These are phyloP conservation scores for Rhinichthys osculus DNA, from an alignment of 2,797 vertebrate genomes.

Conservation along the genomic window DNA sequence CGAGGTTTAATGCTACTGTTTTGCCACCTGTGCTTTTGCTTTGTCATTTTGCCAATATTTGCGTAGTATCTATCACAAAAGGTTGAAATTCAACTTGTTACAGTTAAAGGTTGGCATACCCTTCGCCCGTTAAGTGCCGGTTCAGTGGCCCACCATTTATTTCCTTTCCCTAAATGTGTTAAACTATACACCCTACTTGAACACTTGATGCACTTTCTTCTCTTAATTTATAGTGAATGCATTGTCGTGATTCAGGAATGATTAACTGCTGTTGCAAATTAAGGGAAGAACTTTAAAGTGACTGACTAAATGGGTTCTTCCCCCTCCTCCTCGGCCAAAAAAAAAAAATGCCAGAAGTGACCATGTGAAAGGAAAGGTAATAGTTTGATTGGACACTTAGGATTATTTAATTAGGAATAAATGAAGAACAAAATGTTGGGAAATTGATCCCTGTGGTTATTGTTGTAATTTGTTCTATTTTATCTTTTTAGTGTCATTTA, in stretches of 20 bases:
- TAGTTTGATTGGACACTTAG: constrained; percentile 67
- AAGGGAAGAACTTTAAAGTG: constrained; percentile 62
- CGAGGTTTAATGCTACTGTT: constrained; percentile 32
- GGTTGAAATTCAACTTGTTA: background rate
- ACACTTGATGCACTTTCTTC: constrained; percentile 97
- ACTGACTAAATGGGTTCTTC: constrained; percentile 50
- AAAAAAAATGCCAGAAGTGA: constrained; percentile 72
- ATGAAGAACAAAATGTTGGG: constrained; percentile 53
- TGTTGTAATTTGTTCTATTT: constrained; percentile 16
- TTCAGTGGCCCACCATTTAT: constrained; percentile 4
- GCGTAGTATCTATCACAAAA: background rate
- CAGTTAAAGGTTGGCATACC: background rate
- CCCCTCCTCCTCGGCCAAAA: constrained; percentile 58
- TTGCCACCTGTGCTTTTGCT: constrained; percentile 21
- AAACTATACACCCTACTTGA: constrained; percentile 91
- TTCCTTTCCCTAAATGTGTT: constrained; percentile 48
- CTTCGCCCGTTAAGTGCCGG: background rate
- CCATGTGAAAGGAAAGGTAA: constrained; percentile 72
- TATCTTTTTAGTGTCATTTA: constrained; percentile 12
- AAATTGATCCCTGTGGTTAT: constrained; percentile 37
- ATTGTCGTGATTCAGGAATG: constrained; percentile 74
- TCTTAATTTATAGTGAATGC: constrained; percentile 75
- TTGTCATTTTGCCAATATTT: constrained; percentile 40
- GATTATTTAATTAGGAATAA: constrained; percentile 66
- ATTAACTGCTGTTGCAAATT: constrained; percentile 64